Evolutionary conservation across 2,113 vertebrate genomes (phyloP), one percentile per base, ranked within the genome.

Genomic region (Lota lota): DNA sequence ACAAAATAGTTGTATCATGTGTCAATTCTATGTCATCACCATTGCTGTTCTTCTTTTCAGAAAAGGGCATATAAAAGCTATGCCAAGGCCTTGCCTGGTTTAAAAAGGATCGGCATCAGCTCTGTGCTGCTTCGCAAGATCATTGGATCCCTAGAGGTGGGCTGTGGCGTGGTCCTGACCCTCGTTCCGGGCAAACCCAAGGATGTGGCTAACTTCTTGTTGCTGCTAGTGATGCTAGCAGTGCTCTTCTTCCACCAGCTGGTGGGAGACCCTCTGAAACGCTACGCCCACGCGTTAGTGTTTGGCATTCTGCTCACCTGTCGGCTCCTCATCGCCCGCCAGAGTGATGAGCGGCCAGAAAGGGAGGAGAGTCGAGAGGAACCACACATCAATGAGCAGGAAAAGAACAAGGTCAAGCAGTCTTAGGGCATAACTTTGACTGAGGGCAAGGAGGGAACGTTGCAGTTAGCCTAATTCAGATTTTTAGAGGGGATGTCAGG

Each of bases 31-130:
- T 33, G 66, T 24, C 10, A 21, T 24, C n/a, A 19, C 63, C 4
- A 40, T n/a, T 40, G 69, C 74, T 58, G 58, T 58, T 16, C 62
- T 67, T 36, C 63, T 12, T 86, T 87, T 63, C 92, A 99, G 97
- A 99, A 97, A 93, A 93, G 95, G 78, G 97, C 97, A 0, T 98
- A 99, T 88, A 99, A 99, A 87, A 98, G 95, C 81, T 99, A 98
- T 10, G 94, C 97, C 77, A 94, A 97, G 77, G 97, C 97, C 6
- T 83, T 98, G 66, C 97, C 97, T 16, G 93, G 94, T 72, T 88
- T 99, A 51, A 99, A 96, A 88, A 97, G 96, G 91, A 93, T 99
- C 69, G 97, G 97, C 67, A 90, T 99, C 83, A 97, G 93, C 81
- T 99, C 97, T 6, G 95, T 99, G 70, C 90, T 98, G 40, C 94